phyloP scores from a whole-genome alignment of 2,797 vertebrate genomes.

The Arremon aurantiirostris region DNA sequence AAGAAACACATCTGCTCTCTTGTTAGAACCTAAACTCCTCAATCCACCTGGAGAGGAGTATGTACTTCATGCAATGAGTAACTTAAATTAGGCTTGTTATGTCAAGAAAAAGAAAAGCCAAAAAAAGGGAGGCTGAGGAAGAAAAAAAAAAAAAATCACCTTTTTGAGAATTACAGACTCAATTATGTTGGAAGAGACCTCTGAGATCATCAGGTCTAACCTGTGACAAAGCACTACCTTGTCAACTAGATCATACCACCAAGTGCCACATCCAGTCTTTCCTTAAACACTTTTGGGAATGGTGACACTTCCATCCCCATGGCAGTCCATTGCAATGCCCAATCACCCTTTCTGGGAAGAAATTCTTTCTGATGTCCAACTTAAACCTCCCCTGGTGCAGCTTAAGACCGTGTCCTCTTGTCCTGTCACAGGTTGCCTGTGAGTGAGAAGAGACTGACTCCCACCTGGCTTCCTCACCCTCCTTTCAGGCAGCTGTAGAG shows the following conservation, averaged over 20 bases:
- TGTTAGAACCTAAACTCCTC: not conserved
- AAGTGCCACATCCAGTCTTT: not conserved
- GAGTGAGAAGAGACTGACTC: fast-evolving
- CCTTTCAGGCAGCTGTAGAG: fast-evolving
- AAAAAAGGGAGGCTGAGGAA: fast-evolving
- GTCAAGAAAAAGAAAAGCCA: too few relatives aligned
- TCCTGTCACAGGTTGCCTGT: not conserved
- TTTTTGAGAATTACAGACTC: not conserved
- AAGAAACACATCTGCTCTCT: not conserved
- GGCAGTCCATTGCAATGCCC: not conserved
- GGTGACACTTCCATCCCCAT: not conserved
- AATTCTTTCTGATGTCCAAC: too few relatives aligned
- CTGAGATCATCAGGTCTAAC: not conserved
- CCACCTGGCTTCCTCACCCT: fast-evolving
- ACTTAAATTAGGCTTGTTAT: not conserved
- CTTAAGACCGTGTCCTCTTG: too few relatives aligned
- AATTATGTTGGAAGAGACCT: not conserved
- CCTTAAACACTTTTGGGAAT: not conserved
- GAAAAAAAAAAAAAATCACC: too few relatives aligned
- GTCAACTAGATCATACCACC: not conserved
- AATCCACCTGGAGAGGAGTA: not conserved
- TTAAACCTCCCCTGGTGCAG: not conserved
- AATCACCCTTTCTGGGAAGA: not conserved
- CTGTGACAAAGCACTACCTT: too few relatives aligned
- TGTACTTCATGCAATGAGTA: not conserved